These are phyloP conservation scores for Ictidomys tridecemlineatus DNA, from an alignment of 2,113 vertebrate species.

Conservation along the genomic window DNA sequence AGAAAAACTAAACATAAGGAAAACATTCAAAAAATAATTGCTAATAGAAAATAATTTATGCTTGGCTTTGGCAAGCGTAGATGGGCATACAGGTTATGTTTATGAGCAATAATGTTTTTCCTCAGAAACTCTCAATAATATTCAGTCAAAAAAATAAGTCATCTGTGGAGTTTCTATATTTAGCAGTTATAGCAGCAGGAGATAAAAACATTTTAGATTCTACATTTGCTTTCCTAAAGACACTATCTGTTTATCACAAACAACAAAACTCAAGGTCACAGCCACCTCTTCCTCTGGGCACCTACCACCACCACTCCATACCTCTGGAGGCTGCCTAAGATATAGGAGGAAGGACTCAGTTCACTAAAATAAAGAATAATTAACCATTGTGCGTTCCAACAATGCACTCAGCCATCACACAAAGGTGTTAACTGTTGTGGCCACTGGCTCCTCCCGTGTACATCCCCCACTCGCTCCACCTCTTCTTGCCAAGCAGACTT, in stretches of 20 bases:
- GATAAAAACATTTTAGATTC: not conserved
- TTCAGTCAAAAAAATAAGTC: not conserved
- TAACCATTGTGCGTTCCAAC: not conserved
- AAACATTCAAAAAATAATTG: not conserved
- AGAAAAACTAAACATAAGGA: not conserved
- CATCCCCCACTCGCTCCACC: not conserved
- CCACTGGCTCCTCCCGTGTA: not conserved
- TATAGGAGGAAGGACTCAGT: not conserved
- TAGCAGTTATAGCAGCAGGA: not conserved
- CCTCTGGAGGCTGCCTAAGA: not conserved
- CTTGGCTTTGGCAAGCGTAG: not conserved
- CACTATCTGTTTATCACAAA: not conserved
- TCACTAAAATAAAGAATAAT: slow-evolving; percentile 17
- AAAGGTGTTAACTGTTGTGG: not conserved
- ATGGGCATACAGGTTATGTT: not conserved
- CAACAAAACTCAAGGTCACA: not conserved
- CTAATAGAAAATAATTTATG: slow-evolving; percentile 46
- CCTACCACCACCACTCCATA: not conserved
- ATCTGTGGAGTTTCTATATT: not conserved
- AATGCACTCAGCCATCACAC: not conserved
- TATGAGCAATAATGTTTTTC: not conserved
- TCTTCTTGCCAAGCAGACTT: slow-evolving; percentile 52
- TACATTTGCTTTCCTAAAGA: not conserved
- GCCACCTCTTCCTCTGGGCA: not conserved
- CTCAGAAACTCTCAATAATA: not conserved